Conservation (phyloP, 1,140 invertebrate species). For the Trichomalopsis sarcophagae region DNA sequence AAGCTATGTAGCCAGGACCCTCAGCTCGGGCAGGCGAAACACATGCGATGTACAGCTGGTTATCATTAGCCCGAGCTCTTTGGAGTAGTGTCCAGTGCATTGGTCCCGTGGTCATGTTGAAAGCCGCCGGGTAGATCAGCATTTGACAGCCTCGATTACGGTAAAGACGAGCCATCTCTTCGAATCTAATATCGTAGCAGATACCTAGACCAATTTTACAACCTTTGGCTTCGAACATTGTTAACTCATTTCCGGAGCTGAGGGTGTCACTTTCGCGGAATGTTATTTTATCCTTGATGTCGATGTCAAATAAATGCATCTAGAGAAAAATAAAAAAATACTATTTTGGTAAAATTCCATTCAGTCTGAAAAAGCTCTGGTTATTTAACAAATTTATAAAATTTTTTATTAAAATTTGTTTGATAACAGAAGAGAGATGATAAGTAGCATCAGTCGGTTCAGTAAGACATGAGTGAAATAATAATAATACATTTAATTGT, state of each 20-base stretch:
- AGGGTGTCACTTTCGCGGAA: conserved; percentile 94
- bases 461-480: too few relatives aligned
- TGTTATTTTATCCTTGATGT: conserved; percentile 93
- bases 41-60: conserved; percentile 86
- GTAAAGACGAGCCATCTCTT: conserved; percentile 91
- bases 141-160: conserved; percentile 86
- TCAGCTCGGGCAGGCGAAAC: conserved; percentile 86
- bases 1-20: conserved; percentile 87
- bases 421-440: too few relatives aligned
- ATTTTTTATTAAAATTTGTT: neutral
- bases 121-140: conserved; percentile 93
- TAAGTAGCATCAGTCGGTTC: too few relatives aligned
- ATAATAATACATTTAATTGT: too few relatives aligned
- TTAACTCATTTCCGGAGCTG: conserved; percentile 84
- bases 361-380: neutral
- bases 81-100: conserved; percentile 93
- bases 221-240: conserved; percentile 83
- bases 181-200: conserved; percentile 95
- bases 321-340: conserved; percentile 62
- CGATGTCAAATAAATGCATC: conserved; percentile 97
- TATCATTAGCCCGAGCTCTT: conserved; percentile 88
- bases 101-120: conserved; percentile 96
- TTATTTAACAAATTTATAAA: neutral
- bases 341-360: neutral
- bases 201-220: conserved; percentile 93